Base-by-base conservation (phyloP, 1,140 invertebrate species). In the Meloidogyne floridensis region DNA sequence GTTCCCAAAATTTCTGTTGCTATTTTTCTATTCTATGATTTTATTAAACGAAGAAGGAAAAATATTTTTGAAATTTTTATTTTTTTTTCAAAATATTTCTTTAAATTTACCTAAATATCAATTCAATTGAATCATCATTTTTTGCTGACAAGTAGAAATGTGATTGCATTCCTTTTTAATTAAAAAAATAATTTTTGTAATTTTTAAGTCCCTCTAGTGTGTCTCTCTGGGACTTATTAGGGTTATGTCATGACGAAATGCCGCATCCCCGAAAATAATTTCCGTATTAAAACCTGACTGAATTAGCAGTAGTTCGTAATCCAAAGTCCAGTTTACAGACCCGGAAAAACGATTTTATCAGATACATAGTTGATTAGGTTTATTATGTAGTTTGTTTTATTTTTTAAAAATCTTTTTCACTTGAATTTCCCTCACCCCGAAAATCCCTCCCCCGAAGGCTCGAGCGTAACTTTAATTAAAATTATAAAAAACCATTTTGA, bases 111-210 rank as follows among this genome's bases (percentile, higher is more conserved):
- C 80, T 90, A 70, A 90, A 89, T 56, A 84, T 81, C 9, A 90
- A 71, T 32, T 91, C 92, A 91, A 95, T 94, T 91, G 93, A 93
- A 92, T 96, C 95, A 11, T 95, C 95, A 51, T 95, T 95, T 90
- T 94, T 94, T 11, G 95, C 95, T 9, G 95, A 96, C 72, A 95
- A 93, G 86, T 94, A 93, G 90, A 93, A 93, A 93, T 92, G 91
- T 94, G 92, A n/a, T 47, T 74, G 72, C 53, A 54, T 74, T 74
- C 72, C 53, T 47, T 74, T 74, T 47, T 47, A 71, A 20, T 71
- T 71, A 71, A 71, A 42, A 42, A 71, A 42, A 71, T 71, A 4
- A 6, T 42, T 42, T 18, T 7, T 42, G 7, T 42, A 6, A 7
- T 8, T 42, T 71, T 42, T 47, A 47, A 6, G 4, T 47, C 47